Base-by-base conservation (phyloP, 2,113 vertebrate species). In the Paralichthys olivaceus region DNA sequence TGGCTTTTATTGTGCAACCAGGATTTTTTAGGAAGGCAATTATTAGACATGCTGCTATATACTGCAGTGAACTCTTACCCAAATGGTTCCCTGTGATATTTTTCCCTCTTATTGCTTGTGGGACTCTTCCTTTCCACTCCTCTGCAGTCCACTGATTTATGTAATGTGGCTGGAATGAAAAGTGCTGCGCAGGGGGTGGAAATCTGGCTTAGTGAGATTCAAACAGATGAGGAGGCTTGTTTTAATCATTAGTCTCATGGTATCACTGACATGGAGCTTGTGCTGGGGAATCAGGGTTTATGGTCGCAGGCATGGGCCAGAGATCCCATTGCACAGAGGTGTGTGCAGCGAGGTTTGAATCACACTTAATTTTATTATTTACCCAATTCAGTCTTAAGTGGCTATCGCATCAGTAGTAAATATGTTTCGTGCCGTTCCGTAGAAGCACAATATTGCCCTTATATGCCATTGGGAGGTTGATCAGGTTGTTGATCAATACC, bases 211-310 rank as follows among this genome's bases (percentile, higher is more conserved):
- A 68, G 58, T 74, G 80, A 72, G 37, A 75, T 84, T 81, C 84
- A 61, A 90, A 84, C 80, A 81, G 84, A 90, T 81, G 88, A 83
- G 87, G 71, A 83, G 84, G 87, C 82, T 91, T 92, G 87, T 89
- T 92, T 91, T 91, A 92, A 87, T 91, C 88, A 90, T 92, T 91
- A 92, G 84, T 84, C 73, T 92, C 81, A 76, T 78, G 70, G 81
- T 88, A 81, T 90, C 80, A 54, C 78, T 87, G 84, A 79, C 85
- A 73, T 67, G 60, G 53, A 86, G 83, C 68, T 77, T 65, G 12
- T 81, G 77, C 75, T 68, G 69, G 79, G 81, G 75, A 64, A 49
- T 81, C 53, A 5, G 66, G 65, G 62, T 75, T 84, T 72, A 64
- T 69, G 59, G 47, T 75, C 19, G 0, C 68, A 72, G 62, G 69